Evolutionary conservation across 2,113 vertebrate species (phyloP).

Genomic region (Microtus montanus): DNA sequence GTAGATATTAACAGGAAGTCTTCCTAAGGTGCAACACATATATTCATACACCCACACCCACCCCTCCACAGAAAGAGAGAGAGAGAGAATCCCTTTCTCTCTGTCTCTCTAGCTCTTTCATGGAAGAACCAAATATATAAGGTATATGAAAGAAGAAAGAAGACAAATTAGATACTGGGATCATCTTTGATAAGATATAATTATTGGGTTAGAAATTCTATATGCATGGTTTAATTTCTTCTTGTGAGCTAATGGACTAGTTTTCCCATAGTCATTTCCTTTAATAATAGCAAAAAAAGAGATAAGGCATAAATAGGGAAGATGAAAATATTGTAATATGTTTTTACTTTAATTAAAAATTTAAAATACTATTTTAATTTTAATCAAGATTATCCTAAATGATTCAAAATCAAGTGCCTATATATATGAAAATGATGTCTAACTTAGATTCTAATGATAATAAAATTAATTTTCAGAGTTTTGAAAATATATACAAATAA

Average conservation of each 20-base stretch:
- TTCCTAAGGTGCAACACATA: neutral
- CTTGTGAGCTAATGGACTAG: neutral
- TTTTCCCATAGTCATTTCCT: neutral
- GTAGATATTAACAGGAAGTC: neutral
- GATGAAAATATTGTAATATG: neutral
- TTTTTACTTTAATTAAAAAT: neutral
- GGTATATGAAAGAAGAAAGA: neutral
- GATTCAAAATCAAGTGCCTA: neutral
- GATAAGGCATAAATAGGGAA: neutral
- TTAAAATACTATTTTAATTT: neutral
- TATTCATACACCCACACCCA: neutral
- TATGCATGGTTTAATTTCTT: neutral
- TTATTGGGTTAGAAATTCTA: neutral
- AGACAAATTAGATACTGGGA: neutral
- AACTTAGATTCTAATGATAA: neutral
- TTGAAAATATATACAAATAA: neutral
- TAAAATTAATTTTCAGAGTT: neutral
- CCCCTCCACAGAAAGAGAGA: neutral
- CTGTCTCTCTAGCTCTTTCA: neutral
- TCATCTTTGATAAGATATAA: too few relatives aligned
- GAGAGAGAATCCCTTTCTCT: too few relatives aligned
- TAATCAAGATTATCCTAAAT: neutral
- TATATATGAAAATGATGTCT: neutral
- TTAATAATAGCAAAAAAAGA: neutral
- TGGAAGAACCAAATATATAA: neutral